Evolutionary conservation across 2,113 vertebrate genomes (phyloP), one percentile per base, ranked within the genome.

Genomic region (Archilochus colubris): DNA sequence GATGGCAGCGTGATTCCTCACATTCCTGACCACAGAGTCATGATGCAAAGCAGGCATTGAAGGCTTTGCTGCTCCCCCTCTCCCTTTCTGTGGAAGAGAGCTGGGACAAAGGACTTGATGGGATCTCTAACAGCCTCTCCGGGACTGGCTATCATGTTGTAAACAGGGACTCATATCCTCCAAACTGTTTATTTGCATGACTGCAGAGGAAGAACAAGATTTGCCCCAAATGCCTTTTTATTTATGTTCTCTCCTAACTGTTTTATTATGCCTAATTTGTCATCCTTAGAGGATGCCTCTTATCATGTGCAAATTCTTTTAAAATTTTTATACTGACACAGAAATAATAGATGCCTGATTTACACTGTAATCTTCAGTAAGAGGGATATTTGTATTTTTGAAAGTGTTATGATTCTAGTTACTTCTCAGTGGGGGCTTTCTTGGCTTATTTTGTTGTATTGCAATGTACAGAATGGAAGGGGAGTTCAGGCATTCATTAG

Each of bases 311-410:
- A 96, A 96, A 89, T 92, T 94, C 75, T 92, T 94, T 93, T 94
- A 16, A 96, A 97, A 96, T 97, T 93, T 95, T 95, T 95, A 80
- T 77, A 93, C 89, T 91, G 83, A 95, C 87, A 89, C 9, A 79
- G 89, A 93, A 97, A 96, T 96, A 95, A 93, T 93, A 96, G 91
- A 57, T 79, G 75, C 88, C 72, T 93, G 95, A 94, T 97, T 96
- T 96, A 93, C 95, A 58, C 67, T 84, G 75, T 93, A 96, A 97
- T 96, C 81, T 93, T 86, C 14, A 0, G 67, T 93, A 86, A 95
- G 95, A 95, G 80, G 61, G 67, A 87, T 94, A 62, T 82, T 91
- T 92, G 75, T 94, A 50, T 94, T 95, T 96, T 88, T 92, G 48
- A 82, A 93, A 95, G 90, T 96, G 74, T 92, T 94, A 92, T 58